A percentile compares a stretch with the other conserved stretches of the same genome.
phyloP scores from a whole-genome alignment of 2,113 vertebrate species.

The Coregonus clupeaformis region DNA sequence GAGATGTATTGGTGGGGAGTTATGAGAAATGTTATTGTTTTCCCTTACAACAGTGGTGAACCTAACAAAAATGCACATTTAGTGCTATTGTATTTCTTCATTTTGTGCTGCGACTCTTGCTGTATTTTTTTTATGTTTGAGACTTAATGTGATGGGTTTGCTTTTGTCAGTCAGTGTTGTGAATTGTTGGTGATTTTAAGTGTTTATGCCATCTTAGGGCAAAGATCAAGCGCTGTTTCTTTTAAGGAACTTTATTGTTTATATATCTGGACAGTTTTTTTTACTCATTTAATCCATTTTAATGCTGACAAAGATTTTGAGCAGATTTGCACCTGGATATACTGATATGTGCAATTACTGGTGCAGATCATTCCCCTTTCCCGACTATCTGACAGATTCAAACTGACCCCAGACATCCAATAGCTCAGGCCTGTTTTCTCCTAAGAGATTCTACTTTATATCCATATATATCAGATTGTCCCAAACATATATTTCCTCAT shows the following conservation, averaged over 20 bases:
- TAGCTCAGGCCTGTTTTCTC: constrained; percentile 4
- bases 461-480: neutral
- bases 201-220: constrained; percentile 74
- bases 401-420: constrained; percentile 9
- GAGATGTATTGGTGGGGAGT: constrained; percentile 49
- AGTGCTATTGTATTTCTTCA: constrained; percentile 47
- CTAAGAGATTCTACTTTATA: neutral
- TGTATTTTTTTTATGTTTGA: constrained; percentile 56
- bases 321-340: constrained; percentile 34
- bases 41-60: constrained; percentile 47
- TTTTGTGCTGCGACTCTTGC: constrained; percentile 66
- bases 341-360: constrained; percentile 40
- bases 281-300: constrained; percentile 8
- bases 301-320: constrained; percentile 26
- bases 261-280: constrained; percentile 38
- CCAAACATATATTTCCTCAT: constrained; percentile 45
- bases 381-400: constrained; percentile 1
- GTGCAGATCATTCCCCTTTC: constrained; percentile 26
- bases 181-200: constrained; percentile 59
- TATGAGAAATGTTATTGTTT: constrained; percentile 42
- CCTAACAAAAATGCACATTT: constrained; percentile 52
- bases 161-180: constrained; percentile 51
- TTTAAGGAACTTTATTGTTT: constrained; percentile 43
- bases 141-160: constrained; percentile 64
- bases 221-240: constrained; percentile 65